A percentile compares a stretch with the other conserved stretches of the same genome.
Conservation (phyloP, 2,113 vertebrate genomes). For the Colinus virginianus region DNA sequence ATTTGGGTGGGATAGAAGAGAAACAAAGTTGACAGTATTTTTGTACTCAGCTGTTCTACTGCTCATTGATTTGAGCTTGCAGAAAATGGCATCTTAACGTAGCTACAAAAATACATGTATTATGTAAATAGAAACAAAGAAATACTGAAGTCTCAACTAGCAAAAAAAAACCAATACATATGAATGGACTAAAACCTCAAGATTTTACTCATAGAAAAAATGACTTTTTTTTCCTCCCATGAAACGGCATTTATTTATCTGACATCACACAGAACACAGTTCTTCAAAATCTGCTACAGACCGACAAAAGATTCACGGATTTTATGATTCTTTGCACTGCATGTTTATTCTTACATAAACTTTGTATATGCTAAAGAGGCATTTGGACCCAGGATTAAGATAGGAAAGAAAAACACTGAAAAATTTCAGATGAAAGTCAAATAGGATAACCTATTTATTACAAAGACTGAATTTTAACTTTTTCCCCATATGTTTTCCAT, state of each 20-base stretch:
- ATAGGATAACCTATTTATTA: background rate
- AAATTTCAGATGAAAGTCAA: background rate
- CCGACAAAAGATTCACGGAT: accelerated
- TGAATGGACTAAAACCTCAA: background rate
- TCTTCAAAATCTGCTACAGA: background rate
- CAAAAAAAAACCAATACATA: background rate
- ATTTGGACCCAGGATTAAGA: background rate
- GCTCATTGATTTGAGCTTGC: background rate
- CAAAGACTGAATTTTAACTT: background rate
- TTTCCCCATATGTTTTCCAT: background rate
- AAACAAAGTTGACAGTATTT: background rate
- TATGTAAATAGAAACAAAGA: background rate
- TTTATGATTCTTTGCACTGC: background rate
- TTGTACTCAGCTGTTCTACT: background rate
- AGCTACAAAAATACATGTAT: background rate
- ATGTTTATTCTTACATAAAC: accelerated
- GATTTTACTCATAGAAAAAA: background rate
- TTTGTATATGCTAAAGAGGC: background rate
- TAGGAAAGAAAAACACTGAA: background rate
- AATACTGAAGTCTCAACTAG: background rate
- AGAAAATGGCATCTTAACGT: background rate
- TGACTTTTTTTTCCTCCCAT: no score
- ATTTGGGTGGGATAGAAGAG: background rate
- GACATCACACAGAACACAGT: background rate
- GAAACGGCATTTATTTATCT: background rate